A percentile compares a stretch with the other conserved stretches of the same genome.
Evolutionary conservation across 64 coral and sea anemone genomes (phyloP).

Genomic region (Hydrozoanthus tunicans): DNA sequence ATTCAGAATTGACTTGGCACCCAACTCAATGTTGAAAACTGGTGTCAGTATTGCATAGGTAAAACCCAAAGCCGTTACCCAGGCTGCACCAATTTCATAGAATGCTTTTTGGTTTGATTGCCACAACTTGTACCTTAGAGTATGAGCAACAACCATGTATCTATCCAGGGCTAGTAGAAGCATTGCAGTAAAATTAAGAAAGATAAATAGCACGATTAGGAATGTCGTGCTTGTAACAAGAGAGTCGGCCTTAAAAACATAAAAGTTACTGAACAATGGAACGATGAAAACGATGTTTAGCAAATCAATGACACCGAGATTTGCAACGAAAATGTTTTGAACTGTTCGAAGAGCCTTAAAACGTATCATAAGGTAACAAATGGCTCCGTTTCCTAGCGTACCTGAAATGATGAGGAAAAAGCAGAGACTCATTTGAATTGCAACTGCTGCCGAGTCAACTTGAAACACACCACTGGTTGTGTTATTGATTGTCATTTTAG

Average conservation of each 20-base stretch:
- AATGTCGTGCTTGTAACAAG: constrained; percentile 49
- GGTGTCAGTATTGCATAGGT: no score
- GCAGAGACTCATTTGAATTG: not conserved
- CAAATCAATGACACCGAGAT: not conserved
- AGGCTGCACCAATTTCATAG: constrained; percentile 22
- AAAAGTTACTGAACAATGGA: constrained; percentile 12
- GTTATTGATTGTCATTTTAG: constrained; percentile 15
- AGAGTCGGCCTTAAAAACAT: constrained; percentile 38
- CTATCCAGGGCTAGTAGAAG: constrained; percentile 39
- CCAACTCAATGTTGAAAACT: no score
- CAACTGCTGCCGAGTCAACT: not conserved
- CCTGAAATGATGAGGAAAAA: not conserved
- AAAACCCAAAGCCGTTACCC: constrained; percentile 15
- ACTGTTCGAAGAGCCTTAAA: constrained; percentile 1
- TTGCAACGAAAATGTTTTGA: constrained; percentile 6
- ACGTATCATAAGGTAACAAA: not conserved
- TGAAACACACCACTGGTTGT: not conserved
- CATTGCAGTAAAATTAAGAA: constrained; percentile 50
- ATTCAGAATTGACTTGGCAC: no score
- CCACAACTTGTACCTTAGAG: constrained; percentile 49
- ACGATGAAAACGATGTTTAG: not conserved
- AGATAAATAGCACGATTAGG: constrained; percentile 29
- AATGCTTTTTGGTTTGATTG: constrained; percentile 22
- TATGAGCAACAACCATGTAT: constrained; percentile 31
- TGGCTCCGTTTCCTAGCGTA: not conserved